These are phyloP conservation scores for Pelecanoides urinatrix DNA, from an alignment of 2,113 vertebrate species.

Conservation along the genomic window DNA sequence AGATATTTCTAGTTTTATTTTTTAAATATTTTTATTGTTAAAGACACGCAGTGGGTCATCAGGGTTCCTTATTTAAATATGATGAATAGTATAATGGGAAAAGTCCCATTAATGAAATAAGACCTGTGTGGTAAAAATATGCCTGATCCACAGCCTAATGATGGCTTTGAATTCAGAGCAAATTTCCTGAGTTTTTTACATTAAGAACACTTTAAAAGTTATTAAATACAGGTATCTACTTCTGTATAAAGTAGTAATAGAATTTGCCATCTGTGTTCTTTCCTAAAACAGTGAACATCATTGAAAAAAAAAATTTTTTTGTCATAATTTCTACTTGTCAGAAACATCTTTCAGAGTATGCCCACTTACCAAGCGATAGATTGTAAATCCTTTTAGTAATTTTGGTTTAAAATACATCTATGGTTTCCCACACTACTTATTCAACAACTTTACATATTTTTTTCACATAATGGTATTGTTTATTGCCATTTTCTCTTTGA, in stretches of 20 bases:
- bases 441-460: neutral
- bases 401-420: neutral
- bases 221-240: neutral
- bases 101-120: neutral
- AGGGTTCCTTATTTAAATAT: neutral
- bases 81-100: neutral
- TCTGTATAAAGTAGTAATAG: neutral
- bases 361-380: neutral
- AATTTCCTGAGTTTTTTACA: neutral
- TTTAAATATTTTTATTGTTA: neutral
- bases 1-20: neutral
- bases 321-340: neutral
- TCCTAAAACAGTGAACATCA: neutral
- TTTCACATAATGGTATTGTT: neutral
- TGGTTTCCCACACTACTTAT: neutral
- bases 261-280: neutral
- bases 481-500: neutral
- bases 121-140: neutral
- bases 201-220: neutral
- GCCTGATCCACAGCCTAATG: neutral
- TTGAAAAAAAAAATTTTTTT: neutral
- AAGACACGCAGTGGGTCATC: neutral
- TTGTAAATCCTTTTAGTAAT: neutral
- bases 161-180: neutral
- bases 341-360: neutral